Evolutionary conservation across 2,797 vertebrate genomes (phyloP).

Genomic region (Pantherophis vulpinus): DNA sequence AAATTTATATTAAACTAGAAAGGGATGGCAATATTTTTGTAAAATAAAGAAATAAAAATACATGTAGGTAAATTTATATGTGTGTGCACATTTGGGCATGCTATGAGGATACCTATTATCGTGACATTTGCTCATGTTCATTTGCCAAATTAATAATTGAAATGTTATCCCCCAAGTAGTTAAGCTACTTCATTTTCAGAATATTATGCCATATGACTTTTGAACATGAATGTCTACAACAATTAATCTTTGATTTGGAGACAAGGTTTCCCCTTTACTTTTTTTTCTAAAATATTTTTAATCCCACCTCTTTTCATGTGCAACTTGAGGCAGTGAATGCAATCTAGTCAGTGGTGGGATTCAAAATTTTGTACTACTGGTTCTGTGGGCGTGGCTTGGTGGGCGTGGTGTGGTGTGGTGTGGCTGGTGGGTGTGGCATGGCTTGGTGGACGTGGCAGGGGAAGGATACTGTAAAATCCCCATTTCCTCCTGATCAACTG

Average conservation of each 20-base stretch:
- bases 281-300: not conserved
- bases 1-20: not conserved
- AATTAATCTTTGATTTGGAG: not conserved
- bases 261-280: not conserved
- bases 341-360: not conserved
- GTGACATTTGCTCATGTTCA: not conserved
- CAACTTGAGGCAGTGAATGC: not conserved
- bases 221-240: not conserved
- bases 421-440: too few relatives aligned
- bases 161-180: not conserved
- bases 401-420: too few relatives aligned
- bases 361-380: too few relatives aligned
- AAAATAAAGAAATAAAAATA: not conserved
- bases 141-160: not conserved
- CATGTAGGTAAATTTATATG: not conserved
- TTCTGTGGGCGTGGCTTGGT: too few relatives aligned
- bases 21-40: not conserved
- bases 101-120: too few relatives aligned
- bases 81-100: not conserved
- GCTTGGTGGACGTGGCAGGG: too few relatives aligned
- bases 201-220: not conserved
- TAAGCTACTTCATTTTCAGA: not conserved
- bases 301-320: not conserved
- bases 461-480: too few relatives aligned
- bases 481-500: too few relatives aligned